Evolutionary conservation across 2,888 invertebrate genomes (phyloP), one percentile per base, ranked within the genome.

Genomic region (Glaucopsyche alexis): DNA sequence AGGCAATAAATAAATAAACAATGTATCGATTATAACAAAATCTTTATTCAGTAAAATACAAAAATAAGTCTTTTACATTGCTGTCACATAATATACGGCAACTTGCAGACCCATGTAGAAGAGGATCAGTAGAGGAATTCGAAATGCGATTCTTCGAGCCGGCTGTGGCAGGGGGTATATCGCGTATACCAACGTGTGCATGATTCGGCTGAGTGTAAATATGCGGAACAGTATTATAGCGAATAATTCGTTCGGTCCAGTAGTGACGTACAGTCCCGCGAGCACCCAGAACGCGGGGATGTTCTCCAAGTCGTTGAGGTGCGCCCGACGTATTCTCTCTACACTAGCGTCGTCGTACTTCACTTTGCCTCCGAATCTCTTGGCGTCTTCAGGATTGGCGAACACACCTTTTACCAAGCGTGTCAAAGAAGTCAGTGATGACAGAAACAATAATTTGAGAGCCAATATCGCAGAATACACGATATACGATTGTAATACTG

Each of bases 231-330:
- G 77, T 2, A 77, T 60, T 16, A 71, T 74, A 40, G 76, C 81
- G 71, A 76, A 74, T 14, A 74, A 76, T 4, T 74, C 74, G 1
- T 76, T 81, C 0, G 95, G 95, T 38, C 87, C 86, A 0, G 94
- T 94, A 65, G 91, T 80, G 7, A 94, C 81, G 83, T 94, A 95
- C 65, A 94, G 83, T 13, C 93, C 91, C 7, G 94, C 94, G 29
- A 95, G 84, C n/a, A 95, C 79, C 83, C 95, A 92, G 82, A 96
- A 96, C 2, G 94, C 91, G 0, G 95, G 93, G 71, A 96, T 95
- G 84, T 96, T 96, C 86, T 96, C 96, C 83, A 96, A 82, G 83
- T 96, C 96, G 80, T 96, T 96, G 78, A 94, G 88, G 82, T 96
- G 95, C 8, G 95, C 95, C 81, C 95, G 85, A 0, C 92, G 83